Evolutionary conservation across 2,113 vertebrate genomes (phyloP).

Genomic region (Odontophorus gujanensis): DNA sequence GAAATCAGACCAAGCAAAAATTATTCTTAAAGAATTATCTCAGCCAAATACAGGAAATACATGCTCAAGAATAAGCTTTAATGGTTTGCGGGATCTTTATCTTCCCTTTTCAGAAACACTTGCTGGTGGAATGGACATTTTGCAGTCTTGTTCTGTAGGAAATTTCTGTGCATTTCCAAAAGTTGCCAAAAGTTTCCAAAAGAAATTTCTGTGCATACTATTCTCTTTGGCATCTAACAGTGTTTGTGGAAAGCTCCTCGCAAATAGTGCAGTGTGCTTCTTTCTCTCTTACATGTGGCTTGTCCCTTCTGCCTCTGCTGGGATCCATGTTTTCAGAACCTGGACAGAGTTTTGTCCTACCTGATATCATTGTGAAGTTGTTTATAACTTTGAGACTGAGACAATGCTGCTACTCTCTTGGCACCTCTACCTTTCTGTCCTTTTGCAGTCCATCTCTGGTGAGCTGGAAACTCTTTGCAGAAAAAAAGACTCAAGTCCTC

Average conservation of each 20-base stretch:
- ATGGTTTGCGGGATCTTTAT: neutral
- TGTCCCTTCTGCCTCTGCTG: constrained; percentile 4
- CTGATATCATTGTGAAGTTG: neutral
- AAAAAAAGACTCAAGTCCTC: fast-evolving
- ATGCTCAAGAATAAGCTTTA: neutral
- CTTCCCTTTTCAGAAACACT: neutral
- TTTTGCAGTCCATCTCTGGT: neutral
- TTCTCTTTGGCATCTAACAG: neutral
- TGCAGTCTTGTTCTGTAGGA: neutral
- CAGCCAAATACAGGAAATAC: neutral
- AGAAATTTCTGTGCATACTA: no score
- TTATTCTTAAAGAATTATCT: neutral
- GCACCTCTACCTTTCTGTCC: neutral
- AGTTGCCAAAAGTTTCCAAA: no score
- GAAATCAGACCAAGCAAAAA: neutral
- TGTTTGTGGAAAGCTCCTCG: neutral
- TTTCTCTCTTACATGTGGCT: neutral
- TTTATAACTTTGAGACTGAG: neutral
- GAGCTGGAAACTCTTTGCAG: neutral
- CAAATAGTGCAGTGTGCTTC: neutral
- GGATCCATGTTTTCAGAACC: neutral
- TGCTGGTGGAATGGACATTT: neutral
- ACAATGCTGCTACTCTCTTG: neutral
- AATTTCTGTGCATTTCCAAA: neutral
- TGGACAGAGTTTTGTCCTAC: neutral